These are phyloP conservation scores for Bombus affinis DNA, from an alignment of 1,140 invertebrate species.

Conservation along the genomic window DNA sequence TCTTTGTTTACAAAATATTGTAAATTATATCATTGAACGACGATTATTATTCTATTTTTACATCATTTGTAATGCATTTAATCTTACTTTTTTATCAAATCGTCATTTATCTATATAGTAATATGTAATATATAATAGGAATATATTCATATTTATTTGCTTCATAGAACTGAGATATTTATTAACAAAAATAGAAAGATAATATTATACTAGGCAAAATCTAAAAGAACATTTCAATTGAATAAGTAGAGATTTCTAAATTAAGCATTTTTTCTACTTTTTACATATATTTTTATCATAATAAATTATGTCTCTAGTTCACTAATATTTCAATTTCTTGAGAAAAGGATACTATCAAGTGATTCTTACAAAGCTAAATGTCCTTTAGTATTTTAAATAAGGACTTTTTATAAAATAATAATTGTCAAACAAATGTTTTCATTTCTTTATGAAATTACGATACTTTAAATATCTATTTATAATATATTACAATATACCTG, in stretches of 20 bases:
- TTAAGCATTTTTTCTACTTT: constrained; percentile 10
- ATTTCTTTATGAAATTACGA: constrained; percentile 15
- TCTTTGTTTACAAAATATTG: constrained; percentile 44
- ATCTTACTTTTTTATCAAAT: neutral
- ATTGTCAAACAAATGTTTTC: constrained; percentile 17
- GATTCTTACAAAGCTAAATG: constrained; percentile 17
- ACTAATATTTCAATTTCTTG: neutral
- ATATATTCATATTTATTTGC: constrained; percentile 8
- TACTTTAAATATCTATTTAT: constrained; percentile 45
- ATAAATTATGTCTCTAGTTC: constrained; percentile 20
- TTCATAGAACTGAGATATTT: constrained; percentile 24
- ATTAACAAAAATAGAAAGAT: constrained; percentile 44
- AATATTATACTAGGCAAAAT: constrained; percentile 17
- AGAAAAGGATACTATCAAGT: constrained; percentile 1
- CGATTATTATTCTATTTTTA: constrained; percentile 25
- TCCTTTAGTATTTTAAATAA: constrained; percentile 1
- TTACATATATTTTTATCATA: constrained; percentile 4
- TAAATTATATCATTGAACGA: constrained; percentile 40
- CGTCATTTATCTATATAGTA: constrained; percentile 1
- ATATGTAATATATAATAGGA: constrained; percentile 7
- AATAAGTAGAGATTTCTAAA: constrained; percentile 36
- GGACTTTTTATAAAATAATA: constrained; percentile 14
- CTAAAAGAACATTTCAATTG: constrained; percentile 33
- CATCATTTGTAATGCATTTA: neutral
- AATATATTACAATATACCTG: constrained; percentile 47